phyloP scores from a whole-genome alignment of 2,797 vertebrate genomes.

The Heliangelus exortis region DNA sequence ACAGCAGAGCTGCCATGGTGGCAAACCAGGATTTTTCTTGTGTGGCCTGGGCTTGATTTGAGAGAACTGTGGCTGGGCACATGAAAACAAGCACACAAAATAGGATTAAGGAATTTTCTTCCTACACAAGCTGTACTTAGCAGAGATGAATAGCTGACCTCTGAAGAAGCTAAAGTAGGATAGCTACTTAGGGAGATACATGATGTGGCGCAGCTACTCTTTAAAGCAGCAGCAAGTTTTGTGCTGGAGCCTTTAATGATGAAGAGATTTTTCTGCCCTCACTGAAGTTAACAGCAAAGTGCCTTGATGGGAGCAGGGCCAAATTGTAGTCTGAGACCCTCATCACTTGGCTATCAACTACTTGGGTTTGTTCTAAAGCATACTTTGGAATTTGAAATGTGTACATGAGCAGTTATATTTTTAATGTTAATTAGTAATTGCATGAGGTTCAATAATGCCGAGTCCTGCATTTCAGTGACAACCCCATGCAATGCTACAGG shows the following conservation, averaged over 20 bases:
- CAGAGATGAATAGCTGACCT: slow-evolving; percentile 46
- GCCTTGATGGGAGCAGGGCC: neutral
- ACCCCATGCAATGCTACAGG: too few species aligned
- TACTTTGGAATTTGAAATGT: neutral
- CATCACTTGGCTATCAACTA: neutral
- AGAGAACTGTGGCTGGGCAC: neutral
- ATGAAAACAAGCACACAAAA: slow-evolving; percentile 4
- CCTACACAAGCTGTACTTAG: neutral
- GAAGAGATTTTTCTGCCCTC: neutral
- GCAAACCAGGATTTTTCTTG: neutral
- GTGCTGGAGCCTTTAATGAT: neutral
- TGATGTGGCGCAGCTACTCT: neutral
- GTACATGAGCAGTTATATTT: neutral
- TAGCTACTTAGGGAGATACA: slow-evolving; percentile 28
- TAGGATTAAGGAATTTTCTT: slow-evolving; percentile 57
- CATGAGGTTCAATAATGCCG: too few species aligned
- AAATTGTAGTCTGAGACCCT: neutral
- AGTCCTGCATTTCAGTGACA: too few species aligned
- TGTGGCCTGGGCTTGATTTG: neutral
- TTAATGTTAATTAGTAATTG: neutral
- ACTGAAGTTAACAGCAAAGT: neutral
- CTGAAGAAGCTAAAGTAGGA: slow-evolving; percentile 47
- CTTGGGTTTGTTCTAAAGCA: neutral
- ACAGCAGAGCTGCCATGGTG: neutral
- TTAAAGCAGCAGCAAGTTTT: slow-evolving; percentile 22